Base-by-base conservation (phyloP, 2,113 vertebrate species). In the Cichladusa arquata region DNA sequence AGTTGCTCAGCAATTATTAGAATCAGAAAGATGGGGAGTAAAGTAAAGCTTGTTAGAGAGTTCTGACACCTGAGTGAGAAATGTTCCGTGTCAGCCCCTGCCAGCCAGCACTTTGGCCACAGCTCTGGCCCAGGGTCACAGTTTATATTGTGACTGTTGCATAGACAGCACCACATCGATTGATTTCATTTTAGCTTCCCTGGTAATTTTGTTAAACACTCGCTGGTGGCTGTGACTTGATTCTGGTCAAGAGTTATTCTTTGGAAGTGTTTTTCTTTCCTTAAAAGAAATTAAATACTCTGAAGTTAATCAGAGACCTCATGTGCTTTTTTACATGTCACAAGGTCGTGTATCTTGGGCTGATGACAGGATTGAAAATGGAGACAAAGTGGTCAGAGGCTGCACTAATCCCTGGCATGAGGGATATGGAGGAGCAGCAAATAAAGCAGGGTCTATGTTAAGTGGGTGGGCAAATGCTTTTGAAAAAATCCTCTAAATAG, bases 381-480 rank as follows among this genome's bases (percentile, higher is more conserved):
- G 83, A 85, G 92, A 86, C 83, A 87, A 93, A 93, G 92, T 94
- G 82, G 90, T 80, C 92, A 86, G 95, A 62, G 92, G 60, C 82
- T 93, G 72, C 86, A 71, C 88, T 94, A 92, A 93, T 95, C 94
- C 86, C 91, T 91, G 91, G 67, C 88, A 88, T 88, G 82, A 94
- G 85, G 88, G 67, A 57, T 54, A 48, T 18, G 67, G 76, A 88
- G 88, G 44, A 88, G 34, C 71, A 83, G 85, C 82, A 93, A 93
- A 92, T 86, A 95, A 95, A 93, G 69, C 65, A 71, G 69, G 79
- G 56, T 44, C 90, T 94, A 19, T 88, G 76, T 88, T 96, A 86
- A 93, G 93, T 94, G 91, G 56, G 80, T 94, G 94, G 88, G 85
- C 82, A 95, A 95, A 92, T 19, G 67, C 81, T 95, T 96, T 70